Base-by-base conservation (phyloP, 2,888 invertebrate genomes). In the Hyppa rectilinea region DNA sequence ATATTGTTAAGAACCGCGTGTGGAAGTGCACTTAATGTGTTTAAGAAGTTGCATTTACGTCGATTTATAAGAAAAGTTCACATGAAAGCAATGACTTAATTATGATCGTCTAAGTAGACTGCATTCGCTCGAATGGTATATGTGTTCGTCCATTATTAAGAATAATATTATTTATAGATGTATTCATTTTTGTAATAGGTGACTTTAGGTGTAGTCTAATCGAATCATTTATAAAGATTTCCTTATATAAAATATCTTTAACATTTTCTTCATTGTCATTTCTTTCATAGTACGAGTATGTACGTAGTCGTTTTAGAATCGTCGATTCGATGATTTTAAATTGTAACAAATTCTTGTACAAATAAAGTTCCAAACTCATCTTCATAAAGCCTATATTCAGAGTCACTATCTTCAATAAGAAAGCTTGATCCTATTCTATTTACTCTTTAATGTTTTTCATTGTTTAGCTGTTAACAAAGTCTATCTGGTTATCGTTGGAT, bases 71-170 rank as follows among this genome's bases (percentile, higher is more conserved):
- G 87, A 82, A 75, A 85, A 79, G 90, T 91, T 92, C 89, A 91
- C 90, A 90, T 82, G 88, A 90, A 94, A 94, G 92, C 93, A 93
- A 95, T 95, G 92, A 94, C 92, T 92, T 92, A 90, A 92, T 87
- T 88, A 90, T 88, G 87, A 91, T 91, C 89, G 89, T 93, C 87
- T 91, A 88, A 89, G 92, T 95, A 95, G 95, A 96, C 96, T 95
- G 95, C 94, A 95, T 95, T 95, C 94, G 89, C 91, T 94, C 89
- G 94, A 95, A 95, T 95, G 94, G 72, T 79, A 93, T 91, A 93
- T 94, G 94, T 96, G 96, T 96, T 96, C 95, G 95, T 96, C 96
- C 95, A 95, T 93, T 94, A 89, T 91, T 90, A 92, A 93, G 90
- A 91, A 88, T 90, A 88, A 91, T 90, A 92, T 94, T 90, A 92